These are phyloP conservation scores for Stegana nigrithorax DNA, from an alignment of 2,888 invertebrate species.

Conservation along the genomic window DNA sequence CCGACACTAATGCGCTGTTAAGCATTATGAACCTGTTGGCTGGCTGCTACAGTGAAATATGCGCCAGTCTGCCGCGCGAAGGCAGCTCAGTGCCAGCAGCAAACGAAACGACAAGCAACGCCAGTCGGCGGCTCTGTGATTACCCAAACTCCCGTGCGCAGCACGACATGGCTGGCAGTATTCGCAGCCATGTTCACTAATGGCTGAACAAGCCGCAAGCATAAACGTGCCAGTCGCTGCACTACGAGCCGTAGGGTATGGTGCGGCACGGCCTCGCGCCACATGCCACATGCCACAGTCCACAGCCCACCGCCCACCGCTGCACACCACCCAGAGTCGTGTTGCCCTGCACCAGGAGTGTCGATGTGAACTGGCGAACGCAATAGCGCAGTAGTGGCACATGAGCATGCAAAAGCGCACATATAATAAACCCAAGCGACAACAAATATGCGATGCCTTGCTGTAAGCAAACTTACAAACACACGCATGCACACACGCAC, in stretches of 20 bases:
- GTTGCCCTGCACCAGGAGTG: background rate
- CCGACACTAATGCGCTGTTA: background rate
- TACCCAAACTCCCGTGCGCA: background rate
- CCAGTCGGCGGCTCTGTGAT: conserved; percentile 19
- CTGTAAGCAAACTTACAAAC: no score
- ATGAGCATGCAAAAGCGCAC: conserved; percentile 5
- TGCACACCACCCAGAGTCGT: background rate
- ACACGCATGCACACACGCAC: conserved; percentile 37
- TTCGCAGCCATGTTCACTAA: conserved; percentile 62
- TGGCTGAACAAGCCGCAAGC: conserved; percentile 67
- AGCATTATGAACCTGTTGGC: conserved; percentile 24
- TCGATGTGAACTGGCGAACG: background rate
- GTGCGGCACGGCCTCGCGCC: no score
- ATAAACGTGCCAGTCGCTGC: conserved; percentile 1
- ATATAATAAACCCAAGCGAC: conserved; percentile 16
- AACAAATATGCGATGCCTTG: no score
- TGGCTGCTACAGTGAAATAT: background rate
- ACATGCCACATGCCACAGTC: no score
- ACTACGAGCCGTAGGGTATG: no score
- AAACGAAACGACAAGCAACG: conserved; percentile 10
- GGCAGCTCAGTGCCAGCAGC: conserved; percentile 1
- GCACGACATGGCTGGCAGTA: conserved; percentile 4
- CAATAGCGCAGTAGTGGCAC: background rate
- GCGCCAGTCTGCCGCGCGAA: background rate
- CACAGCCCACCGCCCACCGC: no score